These are phyloP conservation scores for Trileptium ribeirensis DNA, from an alignment of 2,888 invertebrate species.

Conservation along the genomic window DNA sequence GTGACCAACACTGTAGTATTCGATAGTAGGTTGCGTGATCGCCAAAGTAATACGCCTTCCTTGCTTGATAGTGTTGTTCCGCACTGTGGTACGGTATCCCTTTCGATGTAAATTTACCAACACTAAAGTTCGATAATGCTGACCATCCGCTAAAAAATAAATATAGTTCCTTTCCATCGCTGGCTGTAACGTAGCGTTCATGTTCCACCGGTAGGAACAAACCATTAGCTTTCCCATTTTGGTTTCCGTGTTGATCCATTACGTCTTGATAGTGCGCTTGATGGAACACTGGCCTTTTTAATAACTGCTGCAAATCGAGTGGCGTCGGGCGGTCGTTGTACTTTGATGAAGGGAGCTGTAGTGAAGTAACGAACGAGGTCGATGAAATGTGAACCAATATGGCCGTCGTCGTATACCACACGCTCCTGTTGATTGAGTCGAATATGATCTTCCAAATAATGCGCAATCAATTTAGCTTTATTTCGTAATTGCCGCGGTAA, in stretches of 20 bases:
- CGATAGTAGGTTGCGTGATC: background rate
- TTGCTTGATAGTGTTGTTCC: background rate
- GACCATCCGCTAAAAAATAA: background rate
- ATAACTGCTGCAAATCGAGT: background rate
- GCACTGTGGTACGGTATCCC: background rate
- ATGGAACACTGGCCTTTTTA: background rate
- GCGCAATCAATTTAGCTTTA: background rate
- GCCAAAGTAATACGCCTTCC: background rate
- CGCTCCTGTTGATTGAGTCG: background rate
- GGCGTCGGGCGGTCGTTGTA: background rate
- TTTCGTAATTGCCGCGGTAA: background rate
- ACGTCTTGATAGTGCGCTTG: background rate
- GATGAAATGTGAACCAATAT: background rate
- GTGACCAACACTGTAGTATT: background rate
- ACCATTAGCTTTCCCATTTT: too few species aligned
- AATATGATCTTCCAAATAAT: slow-evolving; percentile 7
- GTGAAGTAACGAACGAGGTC: background rate
- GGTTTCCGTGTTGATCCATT: background rate
- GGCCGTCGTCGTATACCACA: background rate
- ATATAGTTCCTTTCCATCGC: too few species aligned
- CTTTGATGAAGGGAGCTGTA: background rate
- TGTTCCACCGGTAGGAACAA: background rate
- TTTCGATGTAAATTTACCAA: background rate
- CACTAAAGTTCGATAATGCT: background rate
- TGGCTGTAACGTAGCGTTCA: background rate